Evolutionary conservation across 2,113 vertebrate genomes (phyloP).

Genomic region (Trinectes maculatus): DNA sequence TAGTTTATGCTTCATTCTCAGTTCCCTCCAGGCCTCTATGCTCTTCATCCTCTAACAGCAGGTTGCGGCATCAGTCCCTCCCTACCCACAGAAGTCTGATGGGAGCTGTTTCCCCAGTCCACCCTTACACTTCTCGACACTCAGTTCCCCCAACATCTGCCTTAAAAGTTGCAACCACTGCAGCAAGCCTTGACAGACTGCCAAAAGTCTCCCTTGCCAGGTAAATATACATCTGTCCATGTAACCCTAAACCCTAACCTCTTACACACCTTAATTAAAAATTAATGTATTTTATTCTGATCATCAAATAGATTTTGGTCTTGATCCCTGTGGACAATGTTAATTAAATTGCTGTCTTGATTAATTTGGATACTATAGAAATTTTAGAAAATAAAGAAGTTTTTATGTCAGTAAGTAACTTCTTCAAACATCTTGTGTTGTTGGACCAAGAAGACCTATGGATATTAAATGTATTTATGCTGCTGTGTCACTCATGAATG

Average conservation of each 20-base stretch:
- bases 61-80: conserved; percentile 84
- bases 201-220: conserved; percentile 90
- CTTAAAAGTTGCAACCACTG: conserved; percentile 94
- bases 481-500: no score
- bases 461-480: no score
- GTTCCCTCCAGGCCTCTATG: conserved; percentile 88
- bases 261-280: background rate
- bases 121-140: conserved; percentile 88
- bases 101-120: conserved; percentile 90
- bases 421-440: no score
- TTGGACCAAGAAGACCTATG: no score
- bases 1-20: conserved; percentile 55
- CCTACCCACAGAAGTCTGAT: conserved; percentile 89
- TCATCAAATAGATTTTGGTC: no score
- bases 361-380: no score
- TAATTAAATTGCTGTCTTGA: no score
- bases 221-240: conserved; percentile 8
- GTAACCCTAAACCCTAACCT: background rate
- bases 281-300: no score
- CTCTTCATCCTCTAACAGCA: conserved; percentile 87
- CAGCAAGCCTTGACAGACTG: conserved; percentile 91
- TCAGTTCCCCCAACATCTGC: conserved; percentile 90
- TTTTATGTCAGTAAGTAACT: no score
- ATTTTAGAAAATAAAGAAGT: no score
- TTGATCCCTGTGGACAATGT: no score